Conservation (phyloP, 2,113 vertebrate species). For the Misgurnus anguillicaudatus region DNA sequence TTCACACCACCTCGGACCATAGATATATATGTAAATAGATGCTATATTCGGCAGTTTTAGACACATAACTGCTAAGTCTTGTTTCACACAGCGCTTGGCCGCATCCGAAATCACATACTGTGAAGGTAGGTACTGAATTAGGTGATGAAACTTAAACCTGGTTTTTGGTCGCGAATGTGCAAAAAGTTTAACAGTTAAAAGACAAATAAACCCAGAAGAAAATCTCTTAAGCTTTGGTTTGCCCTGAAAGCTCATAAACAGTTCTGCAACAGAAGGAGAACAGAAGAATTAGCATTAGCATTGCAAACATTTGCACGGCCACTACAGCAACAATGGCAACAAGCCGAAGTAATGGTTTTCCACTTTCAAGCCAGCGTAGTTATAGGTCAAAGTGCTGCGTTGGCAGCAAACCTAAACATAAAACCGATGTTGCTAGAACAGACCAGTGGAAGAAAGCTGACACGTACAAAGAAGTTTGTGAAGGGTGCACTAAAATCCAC, state of each 20-base stretch:
- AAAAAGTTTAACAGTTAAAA: neutral
- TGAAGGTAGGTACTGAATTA: no score
- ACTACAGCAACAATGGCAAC: constrained; percentile 31
- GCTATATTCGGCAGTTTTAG: no score
- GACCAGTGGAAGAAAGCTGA: constrained; percentile 20
- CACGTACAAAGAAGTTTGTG: constrained; percentile 23
- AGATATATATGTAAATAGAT: no score
- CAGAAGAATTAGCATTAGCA: constrained; percentile 20
- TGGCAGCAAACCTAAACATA: constrained; percentile 31
- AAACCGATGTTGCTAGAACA: constrained; percentile 29
- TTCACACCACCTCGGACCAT: no score
- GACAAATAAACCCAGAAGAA: neutral
- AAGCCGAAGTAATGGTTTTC: constrained; percentile 20
- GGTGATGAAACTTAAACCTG: no score
- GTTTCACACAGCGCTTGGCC: no score
- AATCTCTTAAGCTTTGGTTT: neutral
- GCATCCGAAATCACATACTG: no score
- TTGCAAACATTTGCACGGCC: constrained; percentile 27
- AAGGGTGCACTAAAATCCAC: constrained; percentile 27
- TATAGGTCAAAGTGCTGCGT: constrained; percentile 28
- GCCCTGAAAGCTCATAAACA: neutral
- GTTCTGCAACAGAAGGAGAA: neutral
- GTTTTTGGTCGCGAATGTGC: no score
- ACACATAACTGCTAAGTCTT: no score
- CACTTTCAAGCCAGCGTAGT: constrained; percentile 11